Evolutionary conservation across 2,888 invertebrate species (phyloP), one percentile per base, ranked within the genome.

Genomic region (Orgyia antiqua): DNA sequence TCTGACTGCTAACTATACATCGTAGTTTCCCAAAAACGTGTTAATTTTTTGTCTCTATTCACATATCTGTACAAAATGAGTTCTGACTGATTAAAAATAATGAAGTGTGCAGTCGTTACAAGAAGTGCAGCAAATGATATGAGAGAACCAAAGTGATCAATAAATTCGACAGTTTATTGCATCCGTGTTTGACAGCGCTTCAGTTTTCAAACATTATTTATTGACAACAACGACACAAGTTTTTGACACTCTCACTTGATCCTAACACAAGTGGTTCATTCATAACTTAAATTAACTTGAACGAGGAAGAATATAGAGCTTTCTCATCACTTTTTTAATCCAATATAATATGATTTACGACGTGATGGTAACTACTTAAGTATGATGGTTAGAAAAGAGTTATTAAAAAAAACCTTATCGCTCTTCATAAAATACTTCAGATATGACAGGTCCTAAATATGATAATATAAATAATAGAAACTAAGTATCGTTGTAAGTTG

Each of bases 161-260:
- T 86, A 86, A 86, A 86, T 53, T 69, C 45, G 51, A 67, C 53
- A 68, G 45, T 86, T 86, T 86, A 86, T 71, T 72, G 68, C 76
- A 64, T 65, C 62, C 58, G 47, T 42, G 52, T 35, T 48, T 68
- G 77, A 76, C 78, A 53, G 67, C 60, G 54, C 54, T 49, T 69
- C 67, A 63, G 61, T 68, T 69, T 71, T 59, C 40, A 45, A 44
- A 48, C 42, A 46, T 77, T 68, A 78, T 77, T 82, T 80, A 84
- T 76, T 68, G 55, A 60, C 63, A 29, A 17, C 28, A 6, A 19
- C 25, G 23, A 21, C 13, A 27, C 37, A 20, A 27, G 33, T 13
- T 46, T 46, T 65, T 66, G 67, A 70, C 71, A 71, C 67, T 56
- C 65, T 54, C 53, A 58, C 67, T 73, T 65, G 61, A 69, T 53